phyloP scores from a whole-genome alignment of 1,140 invertebrate species.

The Agrilus planipennis region DNA sequence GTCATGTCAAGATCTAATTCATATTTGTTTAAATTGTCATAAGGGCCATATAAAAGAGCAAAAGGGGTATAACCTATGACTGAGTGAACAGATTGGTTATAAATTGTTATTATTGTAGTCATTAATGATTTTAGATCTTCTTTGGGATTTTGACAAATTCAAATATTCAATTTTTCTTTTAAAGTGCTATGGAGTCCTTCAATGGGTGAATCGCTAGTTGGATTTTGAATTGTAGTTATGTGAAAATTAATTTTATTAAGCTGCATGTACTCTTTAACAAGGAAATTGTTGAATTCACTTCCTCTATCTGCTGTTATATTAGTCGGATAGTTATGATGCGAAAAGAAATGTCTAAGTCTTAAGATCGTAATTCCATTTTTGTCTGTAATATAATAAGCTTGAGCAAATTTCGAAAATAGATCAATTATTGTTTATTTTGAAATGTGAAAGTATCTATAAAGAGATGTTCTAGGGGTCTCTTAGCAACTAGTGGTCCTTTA shows the following conservation, averaged over 20 bases:
- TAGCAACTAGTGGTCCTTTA: too few relatives aligned
- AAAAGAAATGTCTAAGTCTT: too few relatives aligned
- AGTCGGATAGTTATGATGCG: too few relatives aligned
- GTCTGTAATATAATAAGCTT: too few relatives aligned
- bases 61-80: conserved; percentile 11
- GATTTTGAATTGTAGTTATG: conserved; percentile 14
- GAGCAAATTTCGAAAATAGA: too few relatives aligned
- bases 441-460: too few relatives aligned
- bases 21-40: neutral
- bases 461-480: too few relatives aligned
- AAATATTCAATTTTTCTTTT: conserved; percentile 18
- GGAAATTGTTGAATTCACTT: conserved; percentile 5
- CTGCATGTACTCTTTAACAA: conserved; percentile 18
- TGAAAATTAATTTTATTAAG: conserved; percentile 18
- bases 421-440: too few relatives aligned
- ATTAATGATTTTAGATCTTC: conserved; percentile 8
- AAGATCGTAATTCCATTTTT: too few relatives aligned
- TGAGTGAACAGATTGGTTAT: conserved; percentile 19
- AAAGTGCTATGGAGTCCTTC: conserved; percentile 22
- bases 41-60: conserved; percentile 7
- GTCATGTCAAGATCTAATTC: conserved; percentile 1
- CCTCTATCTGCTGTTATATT: too few relatives aligned
- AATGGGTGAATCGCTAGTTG: conserved; percentile 13
- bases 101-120: conserved; percentile 10
- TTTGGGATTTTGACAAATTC: conserved; percentile 8